A percentile compares a stretch with the other conserved stretches of the same genome.
These are phyloP conservation scores for Coreoperca whiteheadi DNA, from an alignment of 2,113 vertebrate species.

Conservation along the genomic window DNA sequence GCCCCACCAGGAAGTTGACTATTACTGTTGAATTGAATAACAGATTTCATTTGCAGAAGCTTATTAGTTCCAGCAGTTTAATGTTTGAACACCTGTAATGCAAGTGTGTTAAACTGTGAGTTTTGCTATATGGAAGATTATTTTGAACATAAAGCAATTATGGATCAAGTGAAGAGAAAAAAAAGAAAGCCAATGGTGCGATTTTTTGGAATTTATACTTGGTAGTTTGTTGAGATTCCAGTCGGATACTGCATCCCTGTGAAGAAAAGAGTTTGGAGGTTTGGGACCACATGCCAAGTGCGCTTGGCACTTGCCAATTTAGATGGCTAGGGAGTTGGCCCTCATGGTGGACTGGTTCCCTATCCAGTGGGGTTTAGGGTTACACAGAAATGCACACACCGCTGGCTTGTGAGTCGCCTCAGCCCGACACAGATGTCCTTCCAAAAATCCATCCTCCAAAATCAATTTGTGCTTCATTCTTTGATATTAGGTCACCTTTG, in stretches of 20 bases:
- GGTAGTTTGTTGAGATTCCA: not conserved
- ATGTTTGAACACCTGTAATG: too few species aligned
- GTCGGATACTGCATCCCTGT: not conserved
- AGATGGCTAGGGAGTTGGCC: not conserved
- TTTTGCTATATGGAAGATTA: too few species aligned
- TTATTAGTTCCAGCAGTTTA: too few species aligned
- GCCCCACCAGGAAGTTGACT: too few species aligned
- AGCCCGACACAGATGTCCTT: conserved; percentile 27
- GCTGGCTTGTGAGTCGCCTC: not conserved
- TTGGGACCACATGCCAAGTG: not conserved
- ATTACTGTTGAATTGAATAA: too few species aligned
- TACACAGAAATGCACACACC: not conserved
- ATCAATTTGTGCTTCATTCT: conserved; percentile 49
- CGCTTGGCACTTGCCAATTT: not conserved
- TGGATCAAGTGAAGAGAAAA: not conserved
- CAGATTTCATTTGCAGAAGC: too few species aligned
- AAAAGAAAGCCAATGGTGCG: not conserved
- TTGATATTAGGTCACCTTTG: conserved; percentile 44
- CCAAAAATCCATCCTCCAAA: conserved; percentile 49
- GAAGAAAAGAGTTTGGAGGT: not conserved
- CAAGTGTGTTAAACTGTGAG: too few species aligned
- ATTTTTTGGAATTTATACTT: not conserved
- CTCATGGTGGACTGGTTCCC: not conserved
- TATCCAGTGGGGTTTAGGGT: not conserved
- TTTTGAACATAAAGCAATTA: not conserved